Base-by-base conservation (phyloP, 2,113 vertebrate species). In the Patagioenas fasciata region DNA sequence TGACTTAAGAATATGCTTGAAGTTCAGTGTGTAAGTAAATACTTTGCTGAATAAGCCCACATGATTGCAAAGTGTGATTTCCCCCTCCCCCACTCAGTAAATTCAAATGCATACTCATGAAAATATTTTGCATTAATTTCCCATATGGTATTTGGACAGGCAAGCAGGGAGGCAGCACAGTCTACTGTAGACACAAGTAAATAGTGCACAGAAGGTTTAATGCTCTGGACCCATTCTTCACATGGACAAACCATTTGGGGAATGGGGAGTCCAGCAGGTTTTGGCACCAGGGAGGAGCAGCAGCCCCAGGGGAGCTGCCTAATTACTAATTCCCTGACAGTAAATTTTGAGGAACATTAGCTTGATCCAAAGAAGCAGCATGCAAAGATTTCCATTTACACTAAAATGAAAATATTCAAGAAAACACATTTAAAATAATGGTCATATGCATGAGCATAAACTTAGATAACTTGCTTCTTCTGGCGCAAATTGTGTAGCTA, bases 81-180 rank as follows among this genome's bases (percentile, higher is more conserved):
- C 3, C 1, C 10, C 31, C 54, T 11, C 5, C 9, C 19, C 29
- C 11, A 29, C n/a, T 40, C 23, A 18, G 15, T 19, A 51, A 82
- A 77, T 57, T 54, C 40, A 77, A 80, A 51, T 29, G 58, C 83
- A 92, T 54, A 13, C 25, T 58, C 44, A 60, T 7, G 5, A 50
- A 88, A 70, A n/a, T 89, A 75, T 75, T 94, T 82, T 83, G 42
- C 47, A 74, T 71, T 93, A 26, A 74, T 90, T 93, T 80, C 65
- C 86, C 42, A 42, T 24, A 16, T 6, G 29, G 34, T 82, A 24
- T 78, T 80, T 73, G 75, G 36, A 54, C 21, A 80, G 57, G 62
- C 32, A 71, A 54, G 31, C 44, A 75, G 26, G 32, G 74, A 18
- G 28, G 74, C 21, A 66, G 50, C 40, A 34, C 10, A 13, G 32